These are phyloP conservation scores for Asarcornis scutulata DNA, from an alignment of 2,113 vertebrate species.

Conservation along the genomic window DNA sequence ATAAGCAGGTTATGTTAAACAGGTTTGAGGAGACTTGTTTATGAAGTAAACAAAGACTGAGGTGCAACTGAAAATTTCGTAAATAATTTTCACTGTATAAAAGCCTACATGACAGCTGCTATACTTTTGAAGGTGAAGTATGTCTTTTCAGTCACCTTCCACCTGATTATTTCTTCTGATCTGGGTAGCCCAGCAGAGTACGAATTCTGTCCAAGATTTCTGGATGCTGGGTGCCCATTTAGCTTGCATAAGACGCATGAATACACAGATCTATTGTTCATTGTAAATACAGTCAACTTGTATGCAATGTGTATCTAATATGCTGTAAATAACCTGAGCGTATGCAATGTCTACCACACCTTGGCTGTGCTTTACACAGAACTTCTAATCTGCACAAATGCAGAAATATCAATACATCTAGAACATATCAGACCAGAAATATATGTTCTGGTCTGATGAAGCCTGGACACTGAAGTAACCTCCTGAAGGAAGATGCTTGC, in stretches of 20 bases:
- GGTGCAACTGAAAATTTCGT: neutral
- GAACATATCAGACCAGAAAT: neutral
- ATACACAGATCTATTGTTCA: neutral
- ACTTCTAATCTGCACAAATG: neutral
- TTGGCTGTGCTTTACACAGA: neutral
- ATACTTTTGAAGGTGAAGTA: neutral
- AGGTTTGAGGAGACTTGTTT: neutral
- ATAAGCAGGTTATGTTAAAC: neutral
- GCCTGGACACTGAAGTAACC: neutral
- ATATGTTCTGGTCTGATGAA: neutral
- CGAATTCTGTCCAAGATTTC: neutral
- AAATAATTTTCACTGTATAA: neutral
- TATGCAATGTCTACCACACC: neutral
- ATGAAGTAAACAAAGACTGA: neutral
- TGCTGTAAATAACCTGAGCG: neutral
- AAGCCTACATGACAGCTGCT: neutral
- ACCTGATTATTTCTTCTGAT: neutral
- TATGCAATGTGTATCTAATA: neutral
- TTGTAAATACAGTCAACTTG: neutral
- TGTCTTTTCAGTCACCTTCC: neutral
- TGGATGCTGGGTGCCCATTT: neutral
- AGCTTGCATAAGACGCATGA: neutral
- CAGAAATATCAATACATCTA: neutral
- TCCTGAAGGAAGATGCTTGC: neutral
- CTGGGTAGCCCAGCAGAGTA: neutral